Percentiles rank a stretch among this genome's conserved stretches.
phyloP scores from a whole-genome alignment of 1,140 invertebrate genomes.

The Galleria mellonella region DNA sequence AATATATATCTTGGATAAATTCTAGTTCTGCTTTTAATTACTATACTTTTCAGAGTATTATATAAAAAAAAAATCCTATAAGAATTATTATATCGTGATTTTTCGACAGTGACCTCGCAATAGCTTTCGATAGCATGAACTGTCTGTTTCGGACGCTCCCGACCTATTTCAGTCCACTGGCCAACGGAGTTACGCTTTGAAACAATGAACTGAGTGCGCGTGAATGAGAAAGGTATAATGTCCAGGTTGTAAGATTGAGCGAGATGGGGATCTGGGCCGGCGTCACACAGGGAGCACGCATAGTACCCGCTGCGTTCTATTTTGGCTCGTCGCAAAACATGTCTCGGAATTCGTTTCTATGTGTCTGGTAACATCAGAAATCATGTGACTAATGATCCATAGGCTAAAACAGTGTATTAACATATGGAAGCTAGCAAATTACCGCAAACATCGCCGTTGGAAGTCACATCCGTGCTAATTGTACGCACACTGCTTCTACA shows the following conservation, averaged over 20 bases:
- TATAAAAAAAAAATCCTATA: too few relatives aligned
- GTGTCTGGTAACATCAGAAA: constrained; percentile 67
- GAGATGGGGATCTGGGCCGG: constrained; percentile 41
- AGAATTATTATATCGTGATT: constrained; percentile 26
- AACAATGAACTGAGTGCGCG: constrained; percentile 64
- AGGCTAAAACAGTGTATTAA: constrained; percentile 40
- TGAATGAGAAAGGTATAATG: constrained; percentile 52
- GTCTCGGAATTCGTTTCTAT: constrained; percentile 71
- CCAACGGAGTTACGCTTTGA: constrained; percentile 51
- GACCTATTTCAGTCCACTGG: constrained; percentile 67
- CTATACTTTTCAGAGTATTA: too few relatives aligned
- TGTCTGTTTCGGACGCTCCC: constrained; percentile 62
- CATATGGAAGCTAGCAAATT: not conserved
- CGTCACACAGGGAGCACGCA: constrained; percentile 63
- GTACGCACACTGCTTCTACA: not conserved
- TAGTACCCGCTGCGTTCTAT: constrained; percentile 67
- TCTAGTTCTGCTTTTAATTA: too few relatives aligned
- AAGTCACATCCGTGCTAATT: constrained; percentile 8
- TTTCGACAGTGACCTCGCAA: constrained; percentile 63
- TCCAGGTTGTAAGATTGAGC: constrained; percentile 40
- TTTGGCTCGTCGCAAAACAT: constrained; percentile 68
- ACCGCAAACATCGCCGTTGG: not conserved
- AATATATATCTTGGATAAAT: too few relatives aligned
- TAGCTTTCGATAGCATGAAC: constrained; percentile 62
- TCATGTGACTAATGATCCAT: constrained; percentile 67